Percentiles rank a stretch among this genome's conserved stretches.
Evolutionary conservation across 2,888 invertebrate genomes (phyloP).

Genomic region (Listrodromus nycthemerus): DNA sequence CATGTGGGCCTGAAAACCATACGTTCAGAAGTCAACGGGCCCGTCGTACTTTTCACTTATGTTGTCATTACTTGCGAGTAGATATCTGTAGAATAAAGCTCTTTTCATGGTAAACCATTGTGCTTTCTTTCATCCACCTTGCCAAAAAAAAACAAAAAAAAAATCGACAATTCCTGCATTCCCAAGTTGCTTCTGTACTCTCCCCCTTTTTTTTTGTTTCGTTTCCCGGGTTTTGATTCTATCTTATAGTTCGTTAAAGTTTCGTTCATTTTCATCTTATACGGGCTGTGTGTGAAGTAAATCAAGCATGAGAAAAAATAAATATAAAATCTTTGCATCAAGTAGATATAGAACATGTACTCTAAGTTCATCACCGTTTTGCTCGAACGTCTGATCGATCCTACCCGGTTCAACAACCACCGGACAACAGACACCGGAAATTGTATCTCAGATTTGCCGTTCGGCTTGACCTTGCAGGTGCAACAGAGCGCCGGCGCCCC

Average conservation of each 20-base stretch:
- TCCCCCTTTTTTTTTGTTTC: constrained; percentile 26
- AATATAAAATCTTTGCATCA: constrained; percentile 21
- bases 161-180: constrained; percentile 52
- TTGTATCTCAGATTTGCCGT: constrained; percentile 51
- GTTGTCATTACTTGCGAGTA: constrained; percentile 76
- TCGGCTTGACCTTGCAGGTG: constrained; percentile 76
- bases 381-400: background rate
- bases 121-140: constrained; percentile 82
- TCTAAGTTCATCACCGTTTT: background rate
- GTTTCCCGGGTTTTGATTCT: constrained; percentile 11
- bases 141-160: constrained; percentile 64
- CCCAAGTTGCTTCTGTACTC: constrained; percentile 43
- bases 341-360: background rate
- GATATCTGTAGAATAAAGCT: constrained; percentile 81
- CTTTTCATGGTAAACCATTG: constrained; percentile 81
- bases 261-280: background rate
- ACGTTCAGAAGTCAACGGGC: constrained; percentile 16
- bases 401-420: background rate
- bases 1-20: constrained; percentile 9
- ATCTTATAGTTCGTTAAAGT: background rate
- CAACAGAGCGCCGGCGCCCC: constrained; percentile 80
- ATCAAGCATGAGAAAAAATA: constrained; percentile 6
- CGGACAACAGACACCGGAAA: constrained; percentile 17
- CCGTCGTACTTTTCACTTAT: constrained; percentile 71
- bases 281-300: background rate